Base-by-base conservation (phyloP, 2,888 invertebrate genomes). In the Macrosiphum euphorbiae region DNA sequence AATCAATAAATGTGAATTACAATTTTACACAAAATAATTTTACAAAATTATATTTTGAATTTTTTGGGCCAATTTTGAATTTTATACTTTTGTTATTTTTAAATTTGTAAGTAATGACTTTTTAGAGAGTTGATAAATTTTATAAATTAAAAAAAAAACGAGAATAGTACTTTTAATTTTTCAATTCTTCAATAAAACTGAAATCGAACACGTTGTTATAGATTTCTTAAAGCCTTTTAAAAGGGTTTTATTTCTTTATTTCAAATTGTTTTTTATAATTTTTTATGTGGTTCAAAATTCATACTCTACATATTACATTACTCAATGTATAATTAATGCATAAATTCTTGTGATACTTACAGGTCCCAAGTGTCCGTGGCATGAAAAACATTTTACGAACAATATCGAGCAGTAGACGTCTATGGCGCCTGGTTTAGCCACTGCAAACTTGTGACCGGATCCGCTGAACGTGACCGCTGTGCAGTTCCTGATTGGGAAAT, bases 361-460 rank as follows among this genome's bases (percentile, higher is more conserved):
- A 1, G 78, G 10, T n/a, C 55, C 84, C 55, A 78, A 24, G 20
- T 89, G 84, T 2, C 78, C 55, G 1, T 3, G 26, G 24, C 50
- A 78, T 26, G 89, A 78, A 55, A 88, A 89, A n/a, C 84, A 26
- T 55, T 88, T 88, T 7, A 58, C 58, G 7, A 92, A 92, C n/a
- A 47, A 28, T 28, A 55, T 16, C 3, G 88, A 41, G 58, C 84
- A 88, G 55, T 88, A 92, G 2, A 92, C 58, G 2, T 92, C 89
- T 44, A 92, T 78, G 13, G n/a, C 24, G 26, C 55, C 78, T 26
- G 35, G 55, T 47, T 89, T 88, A n/a, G 88, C 88, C 55, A 92
- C 20, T 1, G 98, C 98, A 96, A 99, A 98, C 28, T 98, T 96
- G 95, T 99, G 98, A 0, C 99, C 99, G 95, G 98, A 97, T 94